A percentile compares a stretch with the other conserved stretches of the same genome.
Evolutionary conservation across 2,888 invertebrate species (phyloP).

Genomic region (Caenorhabditis virilis): DNA sequence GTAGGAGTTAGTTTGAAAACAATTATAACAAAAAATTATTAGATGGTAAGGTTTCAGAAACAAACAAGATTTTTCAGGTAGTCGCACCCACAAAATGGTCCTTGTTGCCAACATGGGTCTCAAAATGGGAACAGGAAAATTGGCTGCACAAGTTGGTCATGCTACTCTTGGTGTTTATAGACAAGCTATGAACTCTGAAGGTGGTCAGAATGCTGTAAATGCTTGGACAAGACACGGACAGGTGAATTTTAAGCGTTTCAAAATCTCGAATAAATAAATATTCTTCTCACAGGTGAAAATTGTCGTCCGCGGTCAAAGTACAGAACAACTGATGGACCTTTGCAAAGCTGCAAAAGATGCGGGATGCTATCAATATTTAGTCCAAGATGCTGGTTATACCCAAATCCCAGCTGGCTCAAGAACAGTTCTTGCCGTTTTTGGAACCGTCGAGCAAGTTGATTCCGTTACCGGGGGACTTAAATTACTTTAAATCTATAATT

Average conservation of each 20-base stretch:
- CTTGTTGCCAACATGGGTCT: conserved; percentile 75
- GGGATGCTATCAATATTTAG: conserved; percentile 71
- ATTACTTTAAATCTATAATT: conserved; percentile 62
- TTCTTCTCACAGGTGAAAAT: conserved; percentile 49
- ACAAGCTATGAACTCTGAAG: conserved; percentile 43
- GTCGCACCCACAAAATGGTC: conserved; percentile 74
- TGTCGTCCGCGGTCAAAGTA: conserved; percentile 69
- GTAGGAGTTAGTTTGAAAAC: too few relatives aligned
- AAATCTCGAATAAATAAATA: conserved; percentile 14
- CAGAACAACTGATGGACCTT: conserved; percentile 71
- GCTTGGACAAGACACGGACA: conserved; percentile 41
- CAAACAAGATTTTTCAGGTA: too few relatives aligned
- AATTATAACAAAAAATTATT: too few relatives aligned
- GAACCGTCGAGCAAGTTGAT: conserved; percentile 70
- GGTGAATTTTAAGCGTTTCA: conserved; percentile 4
- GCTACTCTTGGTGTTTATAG: conserved; percentile 74
- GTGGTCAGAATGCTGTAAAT: conserved; percentile 36
- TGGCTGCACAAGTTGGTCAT: conserved; percentile 75
- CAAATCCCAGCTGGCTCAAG: conserved; percentile 71
- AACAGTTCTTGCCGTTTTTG: conserved; percentile 71
- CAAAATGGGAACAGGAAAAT: conserved; percentile 76
- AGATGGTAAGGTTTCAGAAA: too few relatives aligned
- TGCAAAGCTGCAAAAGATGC: conserved; percentile 69
- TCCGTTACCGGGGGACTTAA: conserved; percentile 70
- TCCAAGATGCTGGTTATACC: conserved; percentile 73